Evolutionary conservation across 2,797 vertebrate genomes (phyloP).

Genomic region (Muraenolepis orangiensis): DNA sequence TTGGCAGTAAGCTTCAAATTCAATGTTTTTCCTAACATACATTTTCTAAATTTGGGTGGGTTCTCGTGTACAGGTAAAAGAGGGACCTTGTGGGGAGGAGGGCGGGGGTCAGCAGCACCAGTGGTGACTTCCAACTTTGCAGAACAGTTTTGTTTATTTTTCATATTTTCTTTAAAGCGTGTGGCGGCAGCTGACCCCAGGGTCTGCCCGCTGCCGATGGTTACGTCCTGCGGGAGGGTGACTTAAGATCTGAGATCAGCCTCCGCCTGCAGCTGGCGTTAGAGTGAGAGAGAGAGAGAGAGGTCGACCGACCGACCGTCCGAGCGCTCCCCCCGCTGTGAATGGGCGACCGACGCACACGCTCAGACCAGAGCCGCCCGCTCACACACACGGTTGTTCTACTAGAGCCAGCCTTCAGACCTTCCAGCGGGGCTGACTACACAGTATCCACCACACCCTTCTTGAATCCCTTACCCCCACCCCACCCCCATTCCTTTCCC

Average conservation of each 20-base stretch:
- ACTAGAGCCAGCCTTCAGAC: constrained; percentile 71
- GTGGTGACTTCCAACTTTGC: constrained; percentile 65
- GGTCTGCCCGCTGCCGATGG: constrained; percentile 79
- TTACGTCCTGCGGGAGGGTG: constrained; percentile 78
- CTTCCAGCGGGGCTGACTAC: constrained; percentile 69
- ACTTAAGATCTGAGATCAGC: constrained; percentile 80
- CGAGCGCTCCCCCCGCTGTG: constrained; percentile 64
- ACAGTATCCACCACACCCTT: constrained; percentile 58
- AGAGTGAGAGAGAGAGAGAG: constrained; percentile 66
- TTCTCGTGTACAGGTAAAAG: constrained; percentile 26
- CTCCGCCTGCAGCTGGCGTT: constrained; percentile 75
- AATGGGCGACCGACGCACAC: constrained; percentile 71
- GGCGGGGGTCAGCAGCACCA: constrained; percentile 60
- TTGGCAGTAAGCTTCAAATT: neutral
- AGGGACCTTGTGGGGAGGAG: constrained; percentile 25
- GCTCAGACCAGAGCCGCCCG: constrained; percentile 73
- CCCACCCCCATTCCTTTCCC: constrained; percentile 37
- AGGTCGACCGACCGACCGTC: constrained; percentile 76
- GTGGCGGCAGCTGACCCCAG: constrained; percentile 76
- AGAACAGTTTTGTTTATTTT: constrained; percentile 78
- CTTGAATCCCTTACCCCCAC: constrained; percentile 60
- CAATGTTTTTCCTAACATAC: neutral
- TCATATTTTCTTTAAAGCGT: constrained; percentile 81
- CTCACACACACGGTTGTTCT: constrained; percentile 73
- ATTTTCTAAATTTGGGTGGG: constrained; percentile 61